A percentile compares a stretch with the other conserved stretches of the same genome.
phyloP scores from a whole-genome alignment of 64 coral and sea anemone genomes.

The Stichodactyla helianthus region DNA sequence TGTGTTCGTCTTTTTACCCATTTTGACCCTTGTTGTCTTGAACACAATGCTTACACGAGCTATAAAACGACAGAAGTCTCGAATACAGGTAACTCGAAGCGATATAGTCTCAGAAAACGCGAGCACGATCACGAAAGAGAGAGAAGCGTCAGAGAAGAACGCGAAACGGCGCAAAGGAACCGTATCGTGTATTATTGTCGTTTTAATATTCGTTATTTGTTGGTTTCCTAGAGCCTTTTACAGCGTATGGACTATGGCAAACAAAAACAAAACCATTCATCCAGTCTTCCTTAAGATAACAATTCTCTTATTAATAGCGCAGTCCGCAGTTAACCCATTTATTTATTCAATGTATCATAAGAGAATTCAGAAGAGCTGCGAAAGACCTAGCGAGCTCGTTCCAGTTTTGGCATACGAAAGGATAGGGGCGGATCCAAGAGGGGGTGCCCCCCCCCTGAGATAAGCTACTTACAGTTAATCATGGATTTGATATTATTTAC shows the following conservation, averaged over 20 bases:
- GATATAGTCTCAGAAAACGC: neutral
- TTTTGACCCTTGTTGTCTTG: slow-evolving; percentile 5
- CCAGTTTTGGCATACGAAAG: neutral
- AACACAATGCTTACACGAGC: slow-evolving; percentile 15
- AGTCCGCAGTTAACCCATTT: slow-evolving; percentile 43
- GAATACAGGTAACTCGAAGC: neutral
- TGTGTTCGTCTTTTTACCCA: neutral
- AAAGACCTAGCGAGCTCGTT: neutral
- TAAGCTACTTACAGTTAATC: no score
- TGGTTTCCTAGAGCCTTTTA: slow-evolving; percentile 50
- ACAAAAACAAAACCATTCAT: neutral
- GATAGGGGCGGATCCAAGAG: no score
- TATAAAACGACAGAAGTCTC: neutral
- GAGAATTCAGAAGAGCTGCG: slow-evolving; percentile 41
- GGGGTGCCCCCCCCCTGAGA: no score
- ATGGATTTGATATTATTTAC: no score
- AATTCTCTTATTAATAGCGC: slow-evolving; percentile 9
- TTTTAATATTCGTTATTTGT: slow-evolving; percentile 22
- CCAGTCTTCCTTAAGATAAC: slow-evolving; percentile 15
- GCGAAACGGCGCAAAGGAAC: slow-evolving; percentile 24
- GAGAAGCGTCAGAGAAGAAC: neutral
- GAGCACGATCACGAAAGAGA: neutral
- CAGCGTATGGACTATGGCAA: slow-evolving; percentile 11
- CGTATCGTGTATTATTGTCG: slow-evolving; percentile 29
- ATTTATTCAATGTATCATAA: slow-evolving; percentile 44